These are phyloP conservation scores for Discoglossus pictus DNA, from an alignment of 2,797 vertebrate species.

Conservation along the genomic window DNA sequence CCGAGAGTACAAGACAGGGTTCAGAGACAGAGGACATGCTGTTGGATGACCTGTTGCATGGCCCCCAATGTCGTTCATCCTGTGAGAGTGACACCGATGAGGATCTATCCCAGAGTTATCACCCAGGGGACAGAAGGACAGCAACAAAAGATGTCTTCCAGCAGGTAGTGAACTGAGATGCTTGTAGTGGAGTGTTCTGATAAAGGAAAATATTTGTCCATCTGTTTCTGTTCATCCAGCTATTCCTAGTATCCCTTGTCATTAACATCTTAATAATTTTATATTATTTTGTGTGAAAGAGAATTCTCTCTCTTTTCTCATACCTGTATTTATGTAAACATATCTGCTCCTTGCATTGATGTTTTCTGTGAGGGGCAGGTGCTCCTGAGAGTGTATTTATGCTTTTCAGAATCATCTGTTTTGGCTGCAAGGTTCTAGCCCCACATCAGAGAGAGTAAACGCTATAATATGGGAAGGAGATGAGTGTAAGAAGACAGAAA, in stretches of 20 bases:
- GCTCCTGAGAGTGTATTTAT: constrained; percentile 1
- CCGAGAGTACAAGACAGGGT: constrained; percentile 77
- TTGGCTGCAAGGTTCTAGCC: constrained; percentile 93
- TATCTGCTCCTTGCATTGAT: too few species aligned
- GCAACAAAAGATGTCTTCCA: constrained; percentile 84
- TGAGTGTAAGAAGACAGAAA: constrained; percentile 95
- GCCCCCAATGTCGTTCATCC: constrained; percentile 84
- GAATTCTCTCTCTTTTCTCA: too few species aligned
- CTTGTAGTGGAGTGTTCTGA: too few species aligned
- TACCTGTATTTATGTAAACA: too few species aligned
- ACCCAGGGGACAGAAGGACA: constrained; percentile 67
- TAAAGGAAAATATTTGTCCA: too few species aligned
- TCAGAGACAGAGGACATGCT: constrained; percentile 94
- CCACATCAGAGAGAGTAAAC: constrained; percentile 89
- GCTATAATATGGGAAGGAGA: constrained; percentile 96
- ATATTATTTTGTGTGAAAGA: too few species aligned
- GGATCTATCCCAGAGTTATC: constrained; percentile 55
- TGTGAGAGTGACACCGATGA: constrained; percentile 86
- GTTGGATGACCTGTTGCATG: constrained; percentile 94
- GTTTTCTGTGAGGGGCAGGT: too few species aligned
- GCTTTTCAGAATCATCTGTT: constrained; percentile 82
- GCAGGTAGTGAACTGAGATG: too few species aligned
- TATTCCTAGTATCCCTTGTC: too few species aligned
- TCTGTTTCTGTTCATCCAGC: too few species aligned
- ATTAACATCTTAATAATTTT: too few species aligned